phyloP scores from a whole-genome alignment of 1,140 invertebrate species.

The Ditylenchus dipsaci region DNA sequence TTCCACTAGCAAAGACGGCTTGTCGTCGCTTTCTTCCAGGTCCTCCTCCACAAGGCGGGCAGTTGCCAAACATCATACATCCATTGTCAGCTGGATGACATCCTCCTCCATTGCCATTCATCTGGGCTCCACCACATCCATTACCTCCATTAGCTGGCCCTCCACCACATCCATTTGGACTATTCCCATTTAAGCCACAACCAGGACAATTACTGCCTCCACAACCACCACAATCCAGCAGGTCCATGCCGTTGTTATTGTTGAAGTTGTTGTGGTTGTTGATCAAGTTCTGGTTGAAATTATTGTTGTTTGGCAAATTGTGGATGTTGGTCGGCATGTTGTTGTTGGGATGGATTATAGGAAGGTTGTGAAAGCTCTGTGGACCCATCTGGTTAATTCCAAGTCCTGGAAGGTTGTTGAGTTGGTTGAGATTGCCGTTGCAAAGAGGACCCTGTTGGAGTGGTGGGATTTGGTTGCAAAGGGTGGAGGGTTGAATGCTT shows the following conservation, averaged over 20 bases:
- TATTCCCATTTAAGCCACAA: background rate
- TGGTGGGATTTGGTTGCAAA: background rate
- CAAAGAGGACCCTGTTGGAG: background rate
- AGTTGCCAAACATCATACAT: background rate
- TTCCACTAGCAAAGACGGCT: background rate
- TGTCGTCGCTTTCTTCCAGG: background rate
- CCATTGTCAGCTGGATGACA: background rate
- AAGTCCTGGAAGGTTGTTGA: background rate
- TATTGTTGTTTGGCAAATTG: background rate
- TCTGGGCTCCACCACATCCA: background rate
- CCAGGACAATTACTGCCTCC: background rate
- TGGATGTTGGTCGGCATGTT: slow-evolving; percentile 2
- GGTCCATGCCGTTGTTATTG: no score
- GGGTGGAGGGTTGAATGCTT: slow-evolving; percentile 1
- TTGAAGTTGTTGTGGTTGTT: background rate
- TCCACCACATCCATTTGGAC: background rate
- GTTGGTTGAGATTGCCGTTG: background rate
- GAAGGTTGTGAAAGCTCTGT: background rate
- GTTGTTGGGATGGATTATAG: background rate
- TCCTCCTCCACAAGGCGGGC: background rate
- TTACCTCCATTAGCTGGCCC: background rate
- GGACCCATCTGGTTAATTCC: background rate
- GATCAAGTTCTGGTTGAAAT: background rate
- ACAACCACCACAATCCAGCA: background rate
- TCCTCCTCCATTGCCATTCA: background rate